Base-by-base conservation (phyloP, 35 echinoderm and acorn worm genomes). In the Amphiura filiformis region DNA sequence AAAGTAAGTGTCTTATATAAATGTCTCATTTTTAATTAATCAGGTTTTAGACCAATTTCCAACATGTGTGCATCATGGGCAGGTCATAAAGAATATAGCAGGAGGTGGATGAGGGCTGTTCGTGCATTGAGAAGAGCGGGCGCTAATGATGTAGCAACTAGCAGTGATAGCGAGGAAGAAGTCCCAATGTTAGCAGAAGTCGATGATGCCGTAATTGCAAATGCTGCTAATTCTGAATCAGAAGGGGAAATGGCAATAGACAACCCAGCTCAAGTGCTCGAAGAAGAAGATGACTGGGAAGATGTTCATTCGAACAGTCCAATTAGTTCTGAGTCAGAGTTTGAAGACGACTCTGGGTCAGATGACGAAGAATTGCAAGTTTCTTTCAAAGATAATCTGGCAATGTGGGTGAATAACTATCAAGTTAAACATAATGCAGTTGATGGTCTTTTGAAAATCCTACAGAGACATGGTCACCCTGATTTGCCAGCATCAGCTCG, bases 361-460 rank as follows among this genome's bases (percentile, higher is more conserved):
- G 36, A 9, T 30, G 87, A 81, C 35, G 85, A 77, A 39, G 39
- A 77, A 30, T 23, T 26, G 1, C 40, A 81, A 33, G 18, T 18
- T 61, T 39, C 31, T 76, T 78, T 93, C 31, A 26, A 76, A 84
- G 49, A 83, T 38, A 34, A 93, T 1, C 39, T 93, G 81, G 81
- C 39, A 49, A 57, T 32, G 18, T 93, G 91, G 91, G 86, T 77
- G 23, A 79, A 84, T 84, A 64, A 89, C 20, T 84, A 75, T 81
- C 92, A 89, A 38, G 37, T 93, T 32, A 93, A 88, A 85, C 86
- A 89, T 56, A 93, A 93, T 76, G 86, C 92, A 31, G 77, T 89
- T 34, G 92, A 93, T 81, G 34, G 52, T 34, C 87, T 93, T n/a
- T 65, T 93, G 36, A 93, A 93, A 86, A 70, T 89, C 28, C 41